Evolutionary conservation across 2,797 vertebrate species (phyloP).

Genomic region (Bryconaethiops microstoma): DNA sequence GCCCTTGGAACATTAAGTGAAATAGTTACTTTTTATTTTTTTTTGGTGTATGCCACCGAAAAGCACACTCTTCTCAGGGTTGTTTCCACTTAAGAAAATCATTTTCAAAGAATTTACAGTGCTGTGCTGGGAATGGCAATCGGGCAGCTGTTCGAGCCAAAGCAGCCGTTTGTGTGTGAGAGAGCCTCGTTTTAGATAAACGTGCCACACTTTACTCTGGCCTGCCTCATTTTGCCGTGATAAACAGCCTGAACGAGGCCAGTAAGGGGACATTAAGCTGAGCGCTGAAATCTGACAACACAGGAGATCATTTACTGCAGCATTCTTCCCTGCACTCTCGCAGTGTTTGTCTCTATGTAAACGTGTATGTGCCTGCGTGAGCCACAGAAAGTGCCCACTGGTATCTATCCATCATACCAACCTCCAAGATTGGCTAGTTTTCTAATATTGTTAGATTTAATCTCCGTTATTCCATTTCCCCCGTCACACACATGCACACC

Average conservation of each 20-base stretch:
- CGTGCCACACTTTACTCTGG: conserved; percentile 68
- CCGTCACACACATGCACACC: conserved; percentile 42
- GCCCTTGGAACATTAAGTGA: conserved; percentile 59
- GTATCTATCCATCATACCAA: conserved; percentile 74
- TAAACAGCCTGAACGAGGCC: conserved; percentile 73
- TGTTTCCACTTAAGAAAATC: conserved; percentile 72
- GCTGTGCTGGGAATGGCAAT: conserved; percentile 59
- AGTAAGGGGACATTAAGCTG: conserved; percentile 66
- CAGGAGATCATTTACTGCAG: conserved; percentile 64
- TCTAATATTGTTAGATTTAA: conserved; percentile 70
- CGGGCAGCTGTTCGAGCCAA: conserved; percentile 62
- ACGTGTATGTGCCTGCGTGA: conserved; percentile 42
- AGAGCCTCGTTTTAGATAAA: conserved; percentile 73
- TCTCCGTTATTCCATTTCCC: conserved; percentile 64
- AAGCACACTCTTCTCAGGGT: conserved; percentile 68
- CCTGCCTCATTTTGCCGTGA: conserved; percentile 69
- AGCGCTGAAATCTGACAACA: conserved; percentile 48
- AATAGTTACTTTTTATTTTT: conserved; percentile 70
- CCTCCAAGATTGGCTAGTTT: conserved; percentile 72
- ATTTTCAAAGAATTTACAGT: conserved; percentile 72
- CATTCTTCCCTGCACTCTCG: conserved; percentile 57
- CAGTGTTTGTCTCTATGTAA: conserved; percentile 2
- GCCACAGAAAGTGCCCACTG: conserved; percentile 69
- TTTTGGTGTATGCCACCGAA: conserved; percentile 62
- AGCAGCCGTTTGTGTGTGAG: conserved; percentile 58